These are phyloP conservation scores for Hypsibius dujardini DNA, from an alignment of 1,140 invertebrate species.

Conservation along the genomic window DNA sequence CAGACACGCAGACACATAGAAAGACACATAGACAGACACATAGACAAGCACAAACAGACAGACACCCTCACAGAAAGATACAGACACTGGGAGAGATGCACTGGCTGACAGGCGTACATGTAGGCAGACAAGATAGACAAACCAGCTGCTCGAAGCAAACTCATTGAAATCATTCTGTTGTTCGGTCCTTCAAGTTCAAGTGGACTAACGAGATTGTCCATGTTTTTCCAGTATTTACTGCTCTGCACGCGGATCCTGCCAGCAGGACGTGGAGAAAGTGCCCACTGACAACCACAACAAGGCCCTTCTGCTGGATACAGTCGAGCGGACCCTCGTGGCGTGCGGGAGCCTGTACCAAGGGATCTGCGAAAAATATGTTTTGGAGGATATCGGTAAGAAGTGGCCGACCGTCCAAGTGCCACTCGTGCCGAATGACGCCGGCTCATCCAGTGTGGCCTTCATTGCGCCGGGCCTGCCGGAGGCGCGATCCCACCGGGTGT, in stretches of 20 bases:
- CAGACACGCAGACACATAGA: too few relatives aligned
- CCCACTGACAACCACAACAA: constrained; percentile 74
- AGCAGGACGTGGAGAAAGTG: constrained; percentile 42
- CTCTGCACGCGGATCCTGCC: not conserved
- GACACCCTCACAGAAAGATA: too few relatives aligned
- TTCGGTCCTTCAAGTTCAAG: too few relatives aligned
- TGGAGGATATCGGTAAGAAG: constrained; percentile 49
- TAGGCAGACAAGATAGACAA: too few relatives aligned
- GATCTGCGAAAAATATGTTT: constrained; percentile 51
- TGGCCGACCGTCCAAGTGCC: constrained; percentile 34
- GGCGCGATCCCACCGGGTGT: constrained; percentile 52
- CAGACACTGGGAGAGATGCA: too few relatives aligned
- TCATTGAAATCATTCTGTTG: too few relatives aligned
- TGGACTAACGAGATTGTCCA: too few relatives aligned
- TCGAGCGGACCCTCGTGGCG: constrained; percentile 55
- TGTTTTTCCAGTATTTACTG: not conserved
- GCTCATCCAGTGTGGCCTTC: constrained; percentile 77
- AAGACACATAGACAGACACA: too few relatives aligned
- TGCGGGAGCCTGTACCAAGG: constrained; percentile 68
- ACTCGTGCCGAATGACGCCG: constrained; percentile 58
- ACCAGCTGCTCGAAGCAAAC: too few relatives aligned
- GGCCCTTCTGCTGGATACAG: constrained; percentile 66
- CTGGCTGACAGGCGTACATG: too few relatives aligned
- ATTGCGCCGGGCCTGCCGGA: constrained; percentile 73
- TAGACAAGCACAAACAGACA: too few relatives aligned